phyloP scores from a whole-genome alignment of 2,113 vertebrate species.

The Oreochromis aureus region DNA sequence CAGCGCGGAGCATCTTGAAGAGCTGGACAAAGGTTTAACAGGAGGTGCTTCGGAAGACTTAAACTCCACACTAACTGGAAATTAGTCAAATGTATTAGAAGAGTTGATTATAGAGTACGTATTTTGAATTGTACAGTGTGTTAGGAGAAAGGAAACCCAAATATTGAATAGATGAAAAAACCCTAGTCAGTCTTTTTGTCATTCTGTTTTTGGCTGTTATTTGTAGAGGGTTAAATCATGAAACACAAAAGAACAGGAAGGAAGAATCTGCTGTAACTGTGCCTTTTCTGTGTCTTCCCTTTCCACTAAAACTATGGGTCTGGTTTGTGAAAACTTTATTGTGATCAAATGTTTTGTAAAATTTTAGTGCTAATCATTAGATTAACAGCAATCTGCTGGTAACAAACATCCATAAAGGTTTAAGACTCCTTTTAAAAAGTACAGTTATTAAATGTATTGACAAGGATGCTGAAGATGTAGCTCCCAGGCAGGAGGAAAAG shows the following conservation, averaged over 20 bases:
- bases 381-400: background rate
- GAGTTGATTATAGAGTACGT: background rate
- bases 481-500: background rate
- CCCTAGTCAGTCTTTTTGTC: background rate
- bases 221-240: background rate
- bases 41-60: background rate
- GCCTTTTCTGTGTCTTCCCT: background rate
- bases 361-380: background rate
- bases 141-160: background rate
- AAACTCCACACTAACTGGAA: background rate
- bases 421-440: background rate
- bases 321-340: background rate
- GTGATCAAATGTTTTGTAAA: background rate
- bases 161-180: background rate
- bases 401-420: background rate
- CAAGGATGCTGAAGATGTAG: background rate
- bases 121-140: background rate
- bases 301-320: background rate
- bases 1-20: slow-evolving; percentile 84
- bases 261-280: background rate
- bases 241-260: background rate
- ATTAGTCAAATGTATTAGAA: background rate
- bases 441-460: background rate
- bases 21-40: slow-evolving; percentile 76
- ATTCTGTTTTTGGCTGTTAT: background rate